phyloP scores from a whole-genome alignment of 2,888 invertebrate genomes.

The Helobdella robusta region DNA sequence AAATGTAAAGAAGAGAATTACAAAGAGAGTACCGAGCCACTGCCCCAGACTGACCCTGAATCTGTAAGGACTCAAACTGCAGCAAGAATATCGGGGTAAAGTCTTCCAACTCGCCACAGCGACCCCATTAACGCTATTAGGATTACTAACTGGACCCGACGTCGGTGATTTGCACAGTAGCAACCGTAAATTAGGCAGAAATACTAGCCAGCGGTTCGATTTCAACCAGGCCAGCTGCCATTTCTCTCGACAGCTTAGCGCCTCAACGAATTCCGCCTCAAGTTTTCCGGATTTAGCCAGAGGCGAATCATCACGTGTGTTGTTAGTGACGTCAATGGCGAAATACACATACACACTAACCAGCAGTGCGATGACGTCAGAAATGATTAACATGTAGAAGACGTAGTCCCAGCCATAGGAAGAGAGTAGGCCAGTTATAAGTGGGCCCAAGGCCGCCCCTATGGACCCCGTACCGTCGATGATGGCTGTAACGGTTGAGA shows the following conservation, averaged over 20 bases:
- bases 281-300: neutral
- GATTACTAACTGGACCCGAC: no score
- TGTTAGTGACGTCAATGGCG: neutral
- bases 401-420: constrained; percentile 71
- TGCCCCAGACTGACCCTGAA: neutral
- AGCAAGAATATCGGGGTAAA: neutral
- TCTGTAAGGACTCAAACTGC: neutral
- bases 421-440: constrained; percentile 63
- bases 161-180: no score
- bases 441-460: constrained; percentile 80
- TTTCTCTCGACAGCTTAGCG: neutral
- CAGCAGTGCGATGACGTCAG: constrained; percentile 66
- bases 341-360: constrained; percentile 39
- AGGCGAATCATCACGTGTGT: neutral
- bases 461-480: constrained; percentile 87
- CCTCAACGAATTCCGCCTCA: neutral
- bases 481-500: constrained; percentile 93
- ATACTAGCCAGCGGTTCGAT: neutral
- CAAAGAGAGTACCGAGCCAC: neutral
- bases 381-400: constrained; percentile 77
- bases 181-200: no score
- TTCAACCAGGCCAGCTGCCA: neutral
- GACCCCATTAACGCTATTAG: no score
- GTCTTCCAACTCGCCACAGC: neutral
- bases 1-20: neutral